Evolutionary conservation across 2,797 vertebrate species (phyloP), one percentile per base, ranked within the genome.

Genomic region (Chrosomus eos): DNA sequence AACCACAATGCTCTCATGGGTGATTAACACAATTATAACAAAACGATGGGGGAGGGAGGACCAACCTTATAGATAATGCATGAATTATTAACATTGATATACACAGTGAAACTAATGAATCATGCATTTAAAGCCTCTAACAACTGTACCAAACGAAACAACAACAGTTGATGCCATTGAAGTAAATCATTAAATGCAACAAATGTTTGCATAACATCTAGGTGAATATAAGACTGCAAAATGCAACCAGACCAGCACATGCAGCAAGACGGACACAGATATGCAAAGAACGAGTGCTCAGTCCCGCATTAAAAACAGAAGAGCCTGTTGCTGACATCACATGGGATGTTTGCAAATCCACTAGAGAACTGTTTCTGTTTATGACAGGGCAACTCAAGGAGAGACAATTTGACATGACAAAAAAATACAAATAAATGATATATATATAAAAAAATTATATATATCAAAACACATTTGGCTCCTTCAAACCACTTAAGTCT

Each of bases 311-410:
- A 67, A 76, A 53, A 81, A 84, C 51, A 85, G 28, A 83, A 90
- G 82, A 93, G 93, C 93, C 94, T 95, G 95, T 95, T 96, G 95
- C 94, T 95, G 92, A 90, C 82, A 51, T 74, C 38, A 38, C 74
- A 33, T 83, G 82, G 84, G 33, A 55, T 62, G 67, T 73, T 80
- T 9, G 81, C 68, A 48, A 81, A 83, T 33, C 33, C 75, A 53
- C 62, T 40, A 45, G 73, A 81, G 83, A 82, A 58, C 60, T 7
- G 80, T 43, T 55, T 81, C 58, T 64, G 67, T 66, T 85, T 77
- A 58, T 58, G 14, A 83, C 71, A 48, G 18, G 28, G 67, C 68
- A 80, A 40, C 51, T 73, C 33, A 28, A 26, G 38, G 51, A 60
- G 18, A 60, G 38, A 55, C 81, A 36, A 40, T 68, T 75, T 58